Base-by-base conservation (phyloP, 2,797 vertebrate genomes). In the Sphenopsis melanotis region DNA sequence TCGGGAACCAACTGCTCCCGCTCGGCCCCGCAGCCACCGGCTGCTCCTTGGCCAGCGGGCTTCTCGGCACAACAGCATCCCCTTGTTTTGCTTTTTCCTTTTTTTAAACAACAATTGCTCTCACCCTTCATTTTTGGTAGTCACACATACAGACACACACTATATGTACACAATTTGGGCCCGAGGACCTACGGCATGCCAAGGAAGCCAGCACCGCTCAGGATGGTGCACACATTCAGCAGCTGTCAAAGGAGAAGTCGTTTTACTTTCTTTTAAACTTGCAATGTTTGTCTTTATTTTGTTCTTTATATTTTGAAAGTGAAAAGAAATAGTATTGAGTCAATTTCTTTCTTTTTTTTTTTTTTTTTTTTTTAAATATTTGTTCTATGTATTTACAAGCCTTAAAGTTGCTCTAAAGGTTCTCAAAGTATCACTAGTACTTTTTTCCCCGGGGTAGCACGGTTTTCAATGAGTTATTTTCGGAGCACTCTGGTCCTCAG, bases 361-460 rank as follows among this genome's bases (percentile, higher is more conserved):
- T 97, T 93, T 81, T 95, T 96, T 71, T 71, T 65, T 77, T 98
- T 98, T 98, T 98, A 98, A 98, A 98, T 98, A 98, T 98, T 97
- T 98, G 96, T 98, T 98, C 97, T 98, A 99, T 99, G 97, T 99
- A 99, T 99, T 99, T 99, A 99, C 99, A 99, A 98, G 98, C 98
- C 98, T 99, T 99, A 98, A 98, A 98, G 98, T 98, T 98, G 98
- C 97, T 98, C 98, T 98, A 98, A 98, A 98, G 97, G 97, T 98
- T 98, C 98, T 98, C 96, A 97, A 98, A 98, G 98, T 98, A 98
- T 98, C 98, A 98, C 98, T 98, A 98, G 98, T 98, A 98, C 98
- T 97, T 98, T 97, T 78, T 49, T 53, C 96, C 97, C 98, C 97
- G 95, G 97, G 98, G 98, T 96, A 97, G 98, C 97, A 97, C 96